Base-by-base conservation (phyloP, 2,797 vertebrate genomes). In the Hapalemur alaotrensis region DNA sequence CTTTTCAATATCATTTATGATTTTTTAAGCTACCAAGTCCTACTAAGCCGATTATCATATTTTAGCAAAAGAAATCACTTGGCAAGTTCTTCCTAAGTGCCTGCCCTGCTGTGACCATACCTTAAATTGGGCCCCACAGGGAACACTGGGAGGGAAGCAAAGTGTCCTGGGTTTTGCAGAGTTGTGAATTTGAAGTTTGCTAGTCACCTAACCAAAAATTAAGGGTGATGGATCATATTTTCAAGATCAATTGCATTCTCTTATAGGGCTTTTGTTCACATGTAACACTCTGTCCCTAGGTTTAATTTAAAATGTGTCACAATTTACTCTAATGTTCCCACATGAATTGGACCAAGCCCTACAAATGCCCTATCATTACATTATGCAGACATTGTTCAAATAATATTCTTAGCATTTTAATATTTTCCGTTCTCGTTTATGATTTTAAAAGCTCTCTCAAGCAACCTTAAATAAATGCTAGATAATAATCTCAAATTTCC, bases 31-130 rank as follows among this genome's bases (percentile, higher is more conserved):
- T 92, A 93, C 22, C 52, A 67, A 46, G 89, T 84, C 70, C 48
- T 76, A 43, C 95, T 88, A 98, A 80, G 35, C 91, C 85, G 32
- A 91, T 91, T 91, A 57, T 59, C 73, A 75, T 85, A 97, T 97
- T 97, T 75, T 69, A 95, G 87, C 76, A 98, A 97, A 84, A 67
- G 57, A 73, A 91, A 90, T 78, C 50, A 91, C 23, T 80, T 98
- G 80, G 61, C 69, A 96, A 96, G 61, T 43, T 84, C 52, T 95
- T 96, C 41, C 43, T 89, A 50, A 8, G 12, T 88, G 57, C 83
- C 81, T 78, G 65, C 48, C 78, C 82, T 95, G 17, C 43, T 50
- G 28, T 88, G 61, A 88, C 70, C 78, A 50, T 35, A 43, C 54
- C 67, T 69, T 70, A 67, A 76, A 89, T 4, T n/a, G 5, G 52